Evolutionary conservation across 2,113 vertebrate species (phyloP).

Genomic region (Falco punctatus): DNA sequence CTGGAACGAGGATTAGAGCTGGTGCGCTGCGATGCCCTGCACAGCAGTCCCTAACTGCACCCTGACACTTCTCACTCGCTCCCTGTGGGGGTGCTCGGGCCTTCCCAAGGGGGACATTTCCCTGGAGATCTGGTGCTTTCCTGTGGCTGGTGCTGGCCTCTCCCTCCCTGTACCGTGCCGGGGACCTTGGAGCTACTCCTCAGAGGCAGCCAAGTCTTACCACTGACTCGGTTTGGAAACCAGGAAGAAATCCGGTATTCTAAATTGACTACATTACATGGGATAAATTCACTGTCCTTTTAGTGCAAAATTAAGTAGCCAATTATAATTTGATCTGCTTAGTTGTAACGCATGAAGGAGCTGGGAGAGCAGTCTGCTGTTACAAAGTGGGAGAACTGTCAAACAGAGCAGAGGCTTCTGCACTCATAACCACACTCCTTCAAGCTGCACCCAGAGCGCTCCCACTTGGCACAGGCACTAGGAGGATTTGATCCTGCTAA

Average conservation of each 20-base stretch:
- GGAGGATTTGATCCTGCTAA: background rate
- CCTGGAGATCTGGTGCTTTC: background rate
- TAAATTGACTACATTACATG: background rate
- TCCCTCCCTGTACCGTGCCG: no score
- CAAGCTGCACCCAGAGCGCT: background rate
- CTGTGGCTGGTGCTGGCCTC: background rate
- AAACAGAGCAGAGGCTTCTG: background rate
- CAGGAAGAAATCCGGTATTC: background rate
- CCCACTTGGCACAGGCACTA: background rate
- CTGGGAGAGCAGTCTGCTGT: background rate
- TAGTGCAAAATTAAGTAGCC: background rate
- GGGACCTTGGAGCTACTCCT: background rate
- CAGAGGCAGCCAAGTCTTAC: background rate
- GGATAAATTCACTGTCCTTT: background rate
- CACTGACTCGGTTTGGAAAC: background rate
- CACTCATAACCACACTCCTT: background rate
- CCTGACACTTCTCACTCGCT: background rate
- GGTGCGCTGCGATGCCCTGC: background rate
- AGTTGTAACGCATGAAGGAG: background rate
- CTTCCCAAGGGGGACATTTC: background rate
- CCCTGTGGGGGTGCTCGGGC: rapidly evolving
- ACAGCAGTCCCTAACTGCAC: rapidly evolving
- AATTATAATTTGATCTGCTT: background rate
- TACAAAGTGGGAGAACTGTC: background rate
- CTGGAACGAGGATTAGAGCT: background rate